A percentile compares a stretch with the other conserved stretches of the same genome.
Evolutionary conservation across 2,113 vertebrate genomes (phyloP).

Genomic region (Xenopus laevis): DNA sequence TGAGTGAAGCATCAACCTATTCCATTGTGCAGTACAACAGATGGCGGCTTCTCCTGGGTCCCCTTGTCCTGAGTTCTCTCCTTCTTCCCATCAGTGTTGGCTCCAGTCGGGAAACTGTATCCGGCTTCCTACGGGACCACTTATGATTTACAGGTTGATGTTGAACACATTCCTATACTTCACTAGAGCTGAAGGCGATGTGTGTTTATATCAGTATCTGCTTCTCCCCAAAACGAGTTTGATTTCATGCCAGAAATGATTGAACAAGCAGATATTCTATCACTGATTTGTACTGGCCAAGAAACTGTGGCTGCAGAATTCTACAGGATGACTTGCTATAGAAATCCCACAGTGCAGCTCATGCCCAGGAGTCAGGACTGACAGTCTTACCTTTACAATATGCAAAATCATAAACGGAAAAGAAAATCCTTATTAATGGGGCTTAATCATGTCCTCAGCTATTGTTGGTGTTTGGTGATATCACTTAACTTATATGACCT

Average conservation of each 20-base stretch:
- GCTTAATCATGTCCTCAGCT: too few species aligned
- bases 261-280: conserved; percentile 4
- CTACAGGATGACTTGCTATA: too few species aligned
- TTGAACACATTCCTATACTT: conserved; percentile 6
- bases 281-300: not conserved
- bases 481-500: too few species aligned
- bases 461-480: too few species aligned
- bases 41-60: not conserved
- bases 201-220: not conserved
- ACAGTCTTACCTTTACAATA: too few species aligned
- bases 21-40: not conserved
- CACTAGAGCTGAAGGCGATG: not conserved
- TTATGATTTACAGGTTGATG: conserved; percentile 26
- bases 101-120: not conserved
- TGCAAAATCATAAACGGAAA: too few species aligned
- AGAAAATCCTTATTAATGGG: too few species aligned
- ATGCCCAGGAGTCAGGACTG: too few species aligned
- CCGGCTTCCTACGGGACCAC: conserved; percentile 9
- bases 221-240: not conserved
- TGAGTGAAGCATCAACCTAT: too few species aligned
- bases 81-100: conserved; percentile 24
- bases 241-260: conserved; percentile 23
- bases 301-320: not conserved
- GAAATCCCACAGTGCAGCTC: too few species aligned
- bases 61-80: not conserved